phyloP scores from a whole-genome alignment of 2,797 vertebrate genomes.

The Mareca penelope region DNA sequence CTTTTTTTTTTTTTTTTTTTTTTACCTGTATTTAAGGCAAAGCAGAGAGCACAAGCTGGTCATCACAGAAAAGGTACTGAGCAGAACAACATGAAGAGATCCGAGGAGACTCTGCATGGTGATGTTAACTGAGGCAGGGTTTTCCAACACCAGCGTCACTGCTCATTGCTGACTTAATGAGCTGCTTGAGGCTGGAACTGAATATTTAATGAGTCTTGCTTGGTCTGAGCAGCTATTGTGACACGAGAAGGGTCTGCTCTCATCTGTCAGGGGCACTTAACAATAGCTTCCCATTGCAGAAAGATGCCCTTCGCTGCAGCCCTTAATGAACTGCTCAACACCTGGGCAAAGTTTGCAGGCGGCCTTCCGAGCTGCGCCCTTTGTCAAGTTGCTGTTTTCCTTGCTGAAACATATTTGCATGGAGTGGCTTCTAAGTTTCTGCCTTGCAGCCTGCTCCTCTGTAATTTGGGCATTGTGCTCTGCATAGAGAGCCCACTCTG shows the following conservation, averaged over 20 bases:
- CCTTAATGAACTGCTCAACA: conserved; percentile 67
- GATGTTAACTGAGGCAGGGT: conserved; percentile 79
- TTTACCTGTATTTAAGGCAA: conserved; percentile 98
- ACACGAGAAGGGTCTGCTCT: conserved; percentile 79
- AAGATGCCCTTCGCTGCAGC: conserved; percentile 49
- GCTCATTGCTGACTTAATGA: conserved; percentile 85
- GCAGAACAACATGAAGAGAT: conserved; percentile 77
- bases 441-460: background rate
- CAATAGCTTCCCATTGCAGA: conserved; percentile 77
- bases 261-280: conserved; percentile 74
- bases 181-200: conserved; percentile 86
- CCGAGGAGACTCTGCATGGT: conserved; percentile 80
- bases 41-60: conserved; percentile 94
- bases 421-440: background rate
- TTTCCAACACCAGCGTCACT: conserved; percentile 80
- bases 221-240: conserved; percentile 80
- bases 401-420: background rate
- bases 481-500: background rate
- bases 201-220: conserved; percentile 86
- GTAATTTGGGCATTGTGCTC: background rate
- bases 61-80: conserved; percentile 86
- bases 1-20: conserved; percentile 12
- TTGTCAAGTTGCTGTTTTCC: background rate
- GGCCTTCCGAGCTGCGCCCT: background rate
- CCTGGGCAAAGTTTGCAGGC: conserved; percentile 66